Evolutionary conservation across 2,113 vertebrate genomes (phyloP).

Genomic region (Speoplatyrhinus poulsoni): DNA sequence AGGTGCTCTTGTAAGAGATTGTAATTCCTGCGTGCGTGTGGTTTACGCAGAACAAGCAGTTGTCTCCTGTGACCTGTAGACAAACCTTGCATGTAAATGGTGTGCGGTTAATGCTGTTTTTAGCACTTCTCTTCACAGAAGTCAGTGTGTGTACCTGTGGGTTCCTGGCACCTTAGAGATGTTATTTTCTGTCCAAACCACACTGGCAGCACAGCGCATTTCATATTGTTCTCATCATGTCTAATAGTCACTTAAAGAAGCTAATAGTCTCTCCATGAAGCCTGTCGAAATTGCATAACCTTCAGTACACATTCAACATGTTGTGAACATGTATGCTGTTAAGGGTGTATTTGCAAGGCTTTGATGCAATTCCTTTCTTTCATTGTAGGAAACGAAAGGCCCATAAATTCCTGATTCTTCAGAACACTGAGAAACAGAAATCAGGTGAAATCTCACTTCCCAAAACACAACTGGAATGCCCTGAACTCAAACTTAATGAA

Average conservation of each 20-base stretch:
- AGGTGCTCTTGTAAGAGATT: too few species aligned
- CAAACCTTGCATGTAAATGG: conserved; percentile 49
- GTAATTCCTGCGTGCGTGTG: background rate
- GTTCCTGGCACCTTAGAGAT: conserved; percentile 62
- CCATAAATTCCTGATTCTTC: conserved; percentile 45
- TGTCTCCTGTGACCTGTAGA: conserved; percentile 21
- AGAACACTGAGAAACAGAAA: conserved; percentile 45
- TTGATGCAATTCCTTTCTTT: too few species aligned
- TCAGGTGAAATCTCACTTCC: conserved; percentile 50
- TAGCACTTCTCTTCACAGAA: conserved; percentile 70
- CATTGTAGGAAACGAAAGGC: conserved; percentile 1
- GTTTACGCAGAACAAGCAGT: background rate
- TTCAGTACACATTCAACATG: too few species aligned
- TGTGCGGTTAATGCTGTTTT: conserved; percentile 37
- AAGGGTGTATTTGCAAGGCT: too few species aligned
- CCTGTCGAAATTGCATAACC: too few species aligned
- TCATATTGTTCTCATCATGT: too few species aligned
- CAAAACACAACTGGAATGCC: conserved; percentile 43
- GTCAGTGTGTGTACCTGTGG: conserved; percentile 33
- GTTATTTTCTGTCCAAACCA: conserved; percentile 10
- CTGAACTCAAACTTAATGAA: conserved; percentile 22
- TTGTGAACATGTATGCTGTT: too few species aligned
- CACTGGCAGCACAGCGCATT: background rate
- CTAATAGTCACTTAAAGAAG: too few species aligned
- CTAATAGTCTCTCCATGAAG: too few species aligned